phyloP scores from a whole-genome alignment of 2,797 vertebrate genomes.

The Pangasius mekongensis region DNA sequence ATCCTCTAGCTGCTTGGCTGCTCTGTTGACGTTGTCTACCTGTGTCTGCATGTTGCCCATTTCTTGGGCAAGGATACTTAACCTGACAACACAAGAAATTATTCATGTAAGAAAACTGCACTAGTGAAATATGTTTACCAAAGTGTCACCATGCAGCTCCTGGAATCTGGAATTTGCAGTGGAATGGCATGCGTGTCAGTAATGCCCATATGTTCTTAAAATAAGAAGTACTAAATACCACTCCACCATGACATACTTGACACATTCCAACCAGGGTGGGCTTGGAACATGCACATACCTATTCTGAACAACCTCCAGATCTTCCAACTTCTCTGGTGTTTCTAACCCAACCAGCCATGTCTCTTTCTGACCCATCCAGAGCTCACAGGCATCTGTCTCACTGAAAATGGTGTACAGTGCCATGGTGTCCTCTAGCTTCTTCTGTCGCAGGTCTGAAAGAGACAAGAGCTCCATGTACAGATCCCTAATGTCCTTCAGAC shows the following conservation, averaged over 20 bases:
- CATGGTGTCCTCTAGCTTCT: conserved; percentile 86
- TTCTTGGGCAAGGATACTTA: conserved; percentile 89
- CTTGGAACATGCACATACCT: conserved; percentile 74
- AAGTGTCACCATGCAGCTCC: background rate
- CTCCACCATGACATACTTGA: conserved; percentile 17
- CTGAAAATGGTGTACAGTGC: conserved; percentile 92
- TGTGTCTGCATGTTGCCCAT: conserved; percentile 84
- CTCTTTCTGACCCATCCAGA: conserved; percentile 97
- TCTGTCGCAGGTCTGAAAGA: conserved; percentile 83
- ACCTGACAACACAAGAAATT: conserved; percentile 71
- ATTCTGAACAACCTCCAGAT: conserved; percentile 92
- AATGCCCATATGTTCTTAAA: conserved; percentile 30
- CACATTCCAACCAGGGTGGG: conserved; percentile 15
- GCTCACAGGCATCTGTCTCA: conserved; percentile 90
- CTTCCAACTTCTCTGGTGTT: conserved; percentile 90
- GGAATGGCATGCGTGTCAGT: conserved; percentile 14
- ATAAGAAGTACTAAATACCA: conserved; percentile 9
- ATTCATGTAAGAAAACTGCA: background rate
- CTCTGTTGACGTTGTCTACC: conserved; percentile 84
- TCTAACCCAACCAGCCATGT: conserved; percentile 90
- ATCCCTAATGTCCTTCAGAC: conserved; percentile 81
- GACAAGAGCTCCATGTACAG: conserved; percentile 84
- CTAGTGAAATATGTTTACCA: conserved; percentile 12
- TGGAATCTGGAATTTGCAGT: background rate
- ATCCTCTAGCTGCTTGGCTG: conserved; percentile 87